Percentiles rank a stretch among this genome's conserved stretches.
Conservation (phyloP, 2,113 vertebrate genomes). For the Lamprotornis superbus region DNA sequence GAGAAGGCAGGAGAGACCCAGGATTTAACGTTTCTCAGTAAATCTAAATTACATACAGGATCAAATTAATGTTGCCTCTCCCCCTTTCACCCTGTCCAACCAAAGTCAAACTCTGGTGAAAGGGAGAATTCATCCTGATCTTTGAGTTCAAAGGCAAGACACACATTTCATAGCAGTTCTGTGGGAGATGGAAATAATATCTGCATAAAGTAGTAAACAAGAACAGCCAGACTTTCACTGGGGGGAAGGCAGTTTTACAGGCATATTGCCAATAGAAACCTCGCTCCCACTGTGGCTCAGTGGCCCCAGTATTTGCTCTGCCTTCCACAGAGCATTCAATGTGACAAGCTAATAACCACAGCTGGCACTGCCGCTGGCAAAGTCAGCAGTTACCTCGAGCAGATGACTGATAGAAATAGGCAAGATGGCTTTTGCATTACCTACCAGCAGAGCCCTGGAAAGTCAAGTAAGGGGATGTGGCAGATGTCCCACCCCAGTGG, state of each 20-base stretch:
- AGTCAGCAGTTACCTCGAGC: constrained; percentile 28
- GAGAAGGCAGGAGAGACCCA: not conserved
- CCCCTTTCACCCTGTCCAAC: not conserved
- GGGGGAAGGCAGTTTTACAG: not conserved
- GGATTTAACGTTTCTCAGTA: not conserved
- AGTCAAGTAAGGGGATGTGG: not conserved
- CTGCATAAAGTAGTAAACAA: not conserved
- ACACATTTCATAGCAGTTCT: not conserved
- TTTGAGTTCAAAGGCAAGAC: not conserved
- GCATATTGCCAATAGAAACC: not conserved
- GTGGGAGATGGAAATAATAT: not conserved
- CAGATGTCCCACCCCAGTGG: constrained; percentile 46
- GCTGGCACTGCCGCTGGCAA: constrained; percentile 16
- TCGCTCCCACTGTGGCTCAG: not conserved
- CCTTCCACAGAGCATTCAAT: not conserved
- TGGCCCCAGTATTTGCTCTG: not conserved
- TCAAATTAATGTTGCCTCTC: not conserved
- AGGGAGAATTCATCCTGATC: not conserved
- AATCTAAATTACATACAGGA: not conserved
- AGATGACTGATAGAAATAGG: not conserved
- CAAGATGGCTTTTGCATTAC: not conserved
- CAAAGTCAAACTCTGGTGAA: not conserved
- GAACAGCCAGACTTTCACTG: not conserved
- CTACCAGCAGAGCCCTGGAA: constrained; percentile 35
- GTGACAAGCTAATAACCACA: constrained; percentile 40